Conservation (phyloP, 2,797 vertebrate species). For the Pantherophis alleghaniensis region DNA sequence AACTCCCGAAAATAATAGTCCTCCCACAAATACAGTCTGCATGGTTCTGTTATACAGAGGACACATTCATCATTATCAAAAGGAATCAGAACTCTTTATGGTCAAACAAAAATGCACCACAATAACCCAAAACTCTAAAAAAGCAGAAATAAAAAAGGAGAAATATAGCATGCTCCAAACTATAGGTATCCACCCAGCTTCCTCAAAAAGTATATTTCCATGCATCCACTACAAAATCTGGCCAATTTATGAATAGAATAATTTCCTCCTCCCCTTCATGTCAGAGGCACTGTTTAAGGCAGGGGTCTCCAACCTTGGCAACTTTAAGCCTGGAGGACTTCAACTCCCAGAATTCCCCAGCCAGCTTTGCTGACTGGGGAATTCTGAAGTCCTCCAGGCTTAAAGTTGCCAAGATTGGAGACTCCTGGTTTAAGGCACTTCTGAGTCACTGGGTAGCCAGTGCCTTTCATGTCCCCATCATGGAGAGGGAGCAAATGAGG, state of each 20-base stretch:
- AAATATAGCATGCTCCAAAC: neutral
- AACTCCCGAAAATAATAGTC: neutral
- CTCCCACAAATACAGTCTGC: neutral
- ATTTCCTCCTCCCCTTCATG: neutral
- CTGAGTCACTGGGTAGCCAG: neutral
- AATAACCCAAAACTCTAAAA: neutral
- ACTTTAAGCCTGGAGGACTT: too few species aligned
- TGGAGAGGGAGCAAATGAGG: neutral
- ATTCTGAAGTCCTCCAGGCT: too few species aligned
- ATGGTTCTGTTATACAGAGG: neutral
- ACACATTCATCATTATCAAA: neutral
- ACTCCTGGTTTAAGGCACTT: too few species aligned
- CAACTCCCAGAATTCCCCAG: too few species aligned
- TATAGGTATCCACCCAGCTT: neutral
- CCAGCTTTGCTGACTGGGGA: too few species aligned
- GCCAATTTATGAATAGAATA: neutral
- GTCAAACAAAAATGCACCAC: neutral
- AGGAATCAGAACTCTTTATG: neutral
- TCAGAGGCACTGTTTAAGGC: neutral
- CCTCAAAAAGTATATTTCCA: neutral
- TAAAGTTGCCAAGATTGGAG: too few species aligned
- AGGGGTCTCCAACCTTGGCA: too few species aligned
- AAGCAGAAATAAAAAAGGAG: neutral
- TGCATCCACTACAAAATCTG: neutral
- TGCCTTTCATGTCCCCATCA: neutral